phyloP scores from a whole-genome alignment of 2,113 vertebrate species.

The Heptranchias perlo region DNA sequence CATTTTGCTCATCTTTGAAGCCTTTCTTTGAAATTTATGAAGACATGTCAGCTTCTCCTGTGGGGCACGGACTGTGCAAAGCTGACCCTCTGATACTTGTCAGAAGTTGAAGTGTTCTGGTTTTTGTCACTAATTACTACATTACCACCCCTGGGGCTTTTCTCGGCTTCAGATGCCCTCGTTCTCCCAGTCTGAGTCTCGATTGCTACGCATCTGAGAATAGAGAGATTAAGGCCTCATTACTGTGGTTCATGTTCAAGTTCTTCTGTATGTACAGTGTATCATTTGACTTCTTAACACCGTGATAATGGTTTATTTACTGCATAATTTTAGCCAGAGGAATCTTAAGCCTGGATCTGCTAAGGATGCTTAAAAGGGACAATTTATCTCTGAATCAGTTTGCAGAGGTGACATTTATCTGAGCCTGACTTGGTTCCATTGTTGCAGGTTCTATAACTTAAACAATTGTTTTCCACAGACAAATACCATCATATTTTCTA shows the following conservation, averaged over 20 bases:
- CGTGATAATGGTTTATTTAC: slow-evolving; percentile 3
- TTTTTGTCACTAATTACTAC: slow-evolving; percentile 48
- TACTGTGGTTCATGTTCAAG: slow-evolving; percentile 44
- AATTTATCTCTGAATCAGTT: background rate
- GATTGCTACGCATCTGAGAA: slow-evolving; percentile 51
- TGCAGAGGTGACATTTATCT: background rate
- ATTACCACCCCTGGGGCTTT: slow-evolving; percentile 43
- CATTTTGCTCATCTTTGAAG: slow-evolving; percentile 59
- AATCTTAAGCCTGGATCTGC: background rate
- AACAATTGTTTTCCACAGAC: background rate
- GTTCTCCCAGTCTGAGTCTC: slow-evolving; percentile 51
- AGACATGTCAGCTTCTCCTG: slow-evolving; percentile 45
- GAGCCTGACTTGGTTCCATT: background rate
- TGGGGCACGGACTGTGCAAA: slow-evolving; percentile 40
- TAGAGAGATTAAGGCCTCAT: slow-evolving; percentile 42
- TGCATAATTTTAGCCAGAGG: slow-evolving; percentile 27
- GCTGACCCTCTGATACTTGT: background rate
- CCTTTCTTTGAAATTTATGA: slow-evolving; percentile 55
- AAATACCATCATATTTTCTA: background rate
- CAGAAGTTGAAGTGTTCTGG: background rate
- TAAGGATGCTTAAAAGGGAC: background rate
- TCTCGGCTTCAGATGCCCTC: slow-evolving; percentile 45
- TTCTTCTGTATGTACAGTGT: slow-evolving; percentile 39
- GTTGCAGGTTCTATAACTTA: background rate
- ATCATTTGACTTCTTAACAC: slow-evolving; percentile 33